Conservation (phyloP, 2,797 vertebrate species). For the Hypotaenidia okinawae region DNA sequence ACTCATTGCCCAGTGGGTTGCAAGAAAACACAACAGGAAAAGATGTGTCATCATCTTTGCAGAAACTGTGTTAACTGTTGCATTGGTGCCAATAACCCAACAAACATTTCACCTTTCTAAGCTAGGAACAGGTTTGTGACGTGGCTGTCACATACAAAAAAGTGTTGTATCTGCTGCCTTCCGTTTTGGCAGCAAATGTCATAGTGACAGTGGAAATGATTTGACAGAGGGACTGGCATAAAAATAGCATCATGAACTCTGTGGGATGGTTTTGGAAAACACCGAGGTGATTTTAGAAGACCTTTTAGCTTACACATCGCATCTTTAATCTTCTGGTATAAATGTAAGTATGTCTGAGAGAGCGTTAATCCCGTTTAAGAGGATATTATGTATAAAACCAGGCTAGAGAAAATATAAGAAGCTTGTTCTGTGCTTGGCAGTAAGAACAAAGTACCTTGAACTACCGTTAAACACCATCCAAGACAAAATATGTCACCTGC, state of each 20-base stretch:
- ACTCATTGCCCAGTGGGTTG: not conserved
- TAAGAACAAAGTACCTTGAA: constrained; percentile 11
- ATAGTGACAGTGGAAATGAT: not conserved
- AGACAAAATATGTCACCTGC: not conserved
- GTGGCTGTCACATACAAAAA: not conserved
- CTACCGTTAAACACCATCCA: not conserved
- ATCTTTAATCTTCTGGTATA: not conserved
- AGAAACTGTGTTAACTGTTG: not conserved
- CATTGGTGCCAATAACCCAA: not conserved
- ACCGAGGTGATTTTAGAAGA: not conserved
- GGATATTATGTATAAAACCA: not conserved
- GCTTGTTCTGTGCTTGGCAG: not conserved
- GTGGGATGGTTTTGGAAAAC: not conserved
- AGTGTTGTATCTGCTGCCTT: not conserved
- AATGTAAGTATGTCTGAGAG: constrained; percentile 20
- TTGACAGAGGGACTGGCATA: not conserved
- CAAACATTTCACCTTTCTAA: not conserved
- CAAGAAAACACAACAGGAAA: not conserved
- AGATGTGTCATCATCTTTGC: not conserved
- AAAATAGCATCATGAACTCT: not conserved
- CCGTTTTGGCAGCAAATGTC: not conserved
- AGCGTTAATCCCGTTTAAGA: constrained; percentile 9
- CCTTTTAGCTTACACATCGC: not conserved
- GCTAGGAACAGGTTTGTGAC: not conserved
- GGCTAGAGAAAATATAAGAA: constrained; percentile 7